Evolutionary conservation across 1,140 invertebrate genomes (phyloP).

Genomic region (Zaprionus inermis): DNA sequence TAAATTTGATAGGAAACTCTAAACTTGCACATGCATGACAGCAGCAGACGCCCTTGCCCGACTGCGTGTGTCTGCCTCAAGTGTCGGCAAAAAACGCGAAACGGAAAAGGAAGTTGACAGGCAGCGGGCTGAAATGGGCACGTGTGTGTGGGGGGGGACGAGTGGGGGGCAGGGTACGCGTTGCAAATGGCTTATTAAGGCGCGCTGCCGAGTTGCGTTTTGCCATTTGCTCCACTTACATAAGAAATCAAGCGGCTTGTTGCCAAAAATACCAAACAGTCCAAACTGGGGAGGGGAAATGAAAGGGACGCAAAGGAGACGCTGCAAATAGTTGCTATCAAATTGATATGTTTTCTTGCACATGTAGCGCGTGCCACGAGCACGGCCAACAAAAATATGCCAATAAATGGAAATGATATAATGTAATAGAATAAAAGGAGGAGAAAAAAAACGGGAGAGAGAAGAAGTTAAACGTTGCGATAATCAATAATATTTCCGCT

Average conservation of each 20-base stretch:
- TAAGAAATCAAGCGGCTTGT: constrained; percentile 61
- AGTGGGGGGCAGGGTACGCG: neutral
- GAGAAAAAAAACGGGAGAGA: neutral
- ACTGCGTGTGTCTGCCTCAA: constrained; percentile 43
- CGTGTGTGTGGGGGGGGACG: constrained; percentile 6
- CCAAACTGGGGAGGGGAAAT: neutral
- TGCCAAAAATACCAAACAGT: constrained; percentile 64
- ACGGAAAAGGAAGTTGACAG: constrained; percentile 63
- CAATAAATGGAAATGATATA: constrained; percentile 66
- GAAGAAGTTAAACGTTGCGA: constrained; percentile 60
- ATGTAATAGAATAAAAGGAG: constrained; percentile 35
- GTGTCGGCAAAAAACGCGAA: constrained; percentile 45
- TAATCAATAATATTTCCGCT: constrained; percentile 77
- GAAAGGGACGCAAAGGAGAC: neutral
- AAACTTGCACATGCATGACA: constrained; percentile 56
- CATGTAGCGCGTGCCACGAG: constrained; percentile 40
- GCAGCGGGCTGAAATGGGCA: constrained; percentile 33
- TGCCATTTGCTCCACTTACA: constrained; percentile 65
- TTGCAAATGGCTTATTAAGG: constrained; percentile 52
- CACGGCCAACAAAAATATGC: constrained; percentile 28
- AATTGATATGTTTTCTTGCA: constrained; percentile 69
- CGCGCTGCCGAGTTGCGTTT: constrained; percentile 42
- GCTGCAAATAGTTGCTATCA: constrained; percentile 51
- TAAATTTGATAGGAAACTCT: constrained; percentile 42
- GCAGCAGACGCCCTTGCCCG: constrained; percentile 30